Conservation (phyloP, 2,797 vertebrate genomes). For the Pipistrellus nathusii region DNA sequence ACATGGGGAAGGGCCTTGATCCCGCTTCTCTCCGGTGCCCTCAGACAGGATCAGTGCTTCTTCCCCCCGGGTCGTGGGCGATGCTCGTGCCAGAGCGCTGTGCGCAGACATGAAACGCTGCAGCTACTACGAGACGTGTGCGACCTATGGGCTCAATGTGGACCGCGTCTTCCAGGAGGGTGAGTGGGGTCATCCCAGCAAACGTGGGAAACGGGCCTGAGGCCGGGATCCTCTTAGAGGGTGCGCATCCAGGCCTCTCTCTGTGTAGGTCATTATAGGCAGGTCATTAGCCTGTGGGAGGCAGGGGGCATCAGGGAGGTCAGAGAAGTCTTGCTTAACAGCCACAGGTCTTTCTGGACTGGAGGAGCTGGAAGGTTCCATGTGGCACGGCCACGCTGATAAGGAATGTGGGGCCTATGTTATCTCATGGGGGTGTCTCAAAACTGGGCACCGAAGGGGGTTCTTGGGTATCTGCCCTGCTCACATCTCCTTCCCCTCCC, state of each 20-base stretch:
- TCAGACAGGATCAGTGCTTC: slow-evolving; percentile 95
- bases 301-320: background rate
- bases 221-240: background rate
- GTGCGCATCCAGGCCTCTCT: background rate
- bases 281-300: background rate
- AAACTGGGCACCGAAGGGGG: background rate
- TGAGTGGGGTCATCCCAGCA: slow-evolving; percentile 60
- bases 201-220: background rate
- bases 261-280: background rate
- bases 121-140: slow-evolving; percentile 96
- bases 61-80: slow-evolving; percentile 94
- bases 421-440: background rate
- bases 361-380: background rate
- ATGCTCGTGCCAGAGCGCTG: slow-evolving; percentile 89
- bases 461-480: background rate
- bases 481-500: background rate
- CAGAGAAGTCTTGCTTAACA: background rate
- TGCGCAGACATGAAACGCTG: slow-evolving; percentile 92
- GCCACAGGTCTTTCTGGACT: background rate
- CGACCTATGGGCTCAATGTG: slow-evolving; percentile 96
- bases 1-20: background rate
- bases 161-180: slow-evolving; percentile 96
- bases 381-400: background rate
- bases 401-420: background rate
- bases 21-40: background rate